Conservation (phyloP, 1,140 invertebrate genomes). For the Drosophila tristis region DNA sequence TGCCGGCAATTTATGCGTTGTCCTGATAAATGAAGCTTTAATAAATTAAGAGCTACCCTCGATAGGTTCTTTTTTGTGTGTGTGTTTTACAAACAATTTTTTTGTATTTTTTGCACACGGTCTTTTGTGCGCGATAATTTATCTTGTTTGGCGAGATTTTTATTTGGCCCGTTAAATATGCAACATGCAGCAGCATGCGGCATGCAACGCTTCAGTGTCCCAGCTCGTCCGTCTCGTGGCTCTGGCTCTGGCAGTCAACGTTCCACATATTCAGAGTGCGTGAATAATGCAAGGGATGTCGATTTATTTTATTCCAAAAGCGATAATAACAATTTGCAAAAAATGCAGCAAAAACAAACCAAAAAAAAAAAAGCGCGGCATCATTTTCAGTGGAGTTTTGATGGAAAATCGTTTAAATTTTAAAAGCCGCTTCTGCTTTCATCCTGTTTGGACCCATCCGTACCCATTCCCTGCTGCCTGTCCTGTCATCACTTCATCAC, state of each 20-base stretch:
- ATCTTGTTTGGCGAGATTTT: slow-evolving; percentile 82
- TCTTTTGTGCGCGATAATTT: slow-evolving; percentile 71
- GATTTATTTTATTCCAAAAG: slow-evolving; percentile 77
- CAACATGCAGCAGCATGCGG: slow-evolving; percentile 55
- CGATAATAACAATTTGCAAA: slow-evolving; percentile 79
- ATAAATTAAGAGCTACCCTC: slow-evolving; percentile 77
- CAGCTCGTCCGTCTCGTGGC: too few relatives aligned
- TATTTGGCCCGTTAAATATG: slow-evolving; percentile 77
- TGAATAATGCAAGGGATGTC: slow-evolving; percentile 71
- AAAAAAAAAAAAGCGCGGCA: slow-evolving; percentile 31
- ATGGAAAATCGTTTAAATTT: slow-evolving; percentile 77
- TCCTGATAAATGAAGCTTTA: slow-evolving; percentile 77
- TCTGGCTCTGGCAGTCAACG: slow-evolving; percentile 2
- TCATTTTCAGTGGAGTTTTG: slow-evolving; percentile 33
- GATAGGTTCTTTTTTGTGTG: slow-evolving; percentile 20
- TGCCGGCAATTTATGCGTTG: slow-evolving; percentile 64
- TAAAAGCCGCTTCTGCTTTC: slow-evolving; percentile 46
- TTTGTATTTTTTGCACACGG: slow-evolving; percentile 41
- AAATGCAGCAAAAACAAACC: slow-evolving; percentile 31
- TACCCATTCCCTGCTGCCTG: slow-evolving; percentile 14
- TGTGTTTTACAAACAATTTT: slow-evolving; percentile 18
- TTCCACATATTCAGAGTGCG: slow-evolving; percentile 56
- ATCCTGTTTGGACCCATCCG: slow-evolving; percentile 15
- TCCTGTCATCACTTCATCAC: slow-evolving; percentile 74
- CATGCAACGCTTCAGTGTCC: slow-evolving; percentile 27